Base-by-base conservation (phyloP, 2,888 invertebrate genomes). In the Diadegma fenestrale region DNA sequence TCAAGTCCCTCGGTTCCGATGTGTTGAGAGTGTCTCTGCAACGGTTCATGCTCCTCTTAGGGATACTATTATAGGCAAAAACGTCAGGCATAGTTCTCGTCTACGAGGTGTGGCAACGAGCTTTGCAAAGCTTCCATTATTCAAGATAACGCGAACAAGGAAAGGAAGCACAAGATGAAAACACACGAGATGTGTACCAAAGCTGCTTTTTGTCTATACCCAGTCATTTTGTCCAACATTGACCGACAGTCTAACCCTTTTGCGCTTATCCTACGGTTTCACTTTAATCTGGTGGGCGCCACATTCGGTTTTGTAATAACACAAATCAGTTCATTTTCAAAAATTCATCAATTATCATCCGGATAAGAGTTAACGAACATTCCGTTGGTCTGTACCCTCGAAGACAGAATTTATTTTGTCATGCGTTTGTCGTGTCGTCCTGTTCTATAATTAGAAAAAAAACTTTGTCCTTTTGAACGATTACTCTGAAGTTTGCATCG, bases 91-190 rank as follows among this genome's bases (percentile, higher is more conserved):
- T 77, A 19, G 77, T 66, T 64, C 58, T 48, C 76, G 72, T 76
- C 64, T 41, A 58, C 76, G 58, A 76, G 22, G 72, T 71, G 43
- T 71, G 43, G 64, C 63, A 72, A 73, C 82, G 69, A 75, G 84
- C 73, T 81, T 81, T 73, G 72, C 75, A 51, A 66, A 85, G 85
- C 69, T 85, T 85, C 68, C 78, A 85, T 85, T 85, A 85, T 85
- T 85, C 85, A 78, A 85, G 85, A 81, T 85, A 82, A 82, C 69
- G 71, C 78, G n/a, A 30, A 75, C 68, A 51, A 51, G 48, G 63
- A 7, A 54, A 63, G 43, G 37, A 37, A 48, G 26, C 43, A 43
- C 61, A 68, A 80, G 78, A 80, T 22, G 76, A 43, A 51, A 63
- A 58, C 43, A 71, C 69, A 76, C 43, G 43, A 58, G 66, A 54